These are phyloP conservation scores for Falco biarmicus DNA, from an alignment of 2,797 vertebrate genomes.

Conservation along the genomic window DNA sequence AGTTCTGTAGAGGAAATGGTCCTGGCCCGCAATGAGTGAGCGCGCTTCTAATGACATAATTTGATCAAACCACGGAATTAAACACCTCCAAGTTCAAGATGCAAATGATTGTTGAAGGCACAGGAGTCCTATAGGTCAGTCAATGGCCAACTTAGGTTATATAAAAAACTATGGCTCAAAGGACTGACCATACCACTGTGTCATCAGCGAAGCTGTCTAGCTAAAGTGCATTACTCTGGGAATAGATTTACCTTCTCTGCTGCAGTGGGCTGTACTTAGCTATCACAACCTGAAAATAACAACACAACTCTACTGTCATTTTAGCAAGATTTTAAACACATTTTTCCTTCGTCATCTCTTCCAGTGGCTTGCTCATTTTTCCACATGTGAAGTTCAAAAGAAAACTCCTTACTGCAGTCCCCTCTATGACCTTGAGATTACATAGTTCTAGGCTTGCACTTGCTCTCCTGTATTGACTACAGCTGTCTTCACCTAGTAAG, in stretches of 20 bases:
- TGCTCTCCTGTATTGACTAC: neutral
- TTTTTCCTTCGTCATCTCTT: neutral
- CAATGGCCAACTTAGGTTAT: neutral
- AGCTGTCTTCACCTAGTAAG: neutral
- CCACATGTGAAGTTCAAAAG: neutral
- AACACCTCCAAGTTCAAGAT: neutral
- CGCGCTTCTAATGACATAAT: fast-evolving
- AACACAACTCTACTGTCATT: neutral
- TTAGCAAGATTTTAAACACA: neutral
- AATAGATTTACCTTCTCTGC: neutral
- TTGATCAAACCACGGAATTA: neutral
- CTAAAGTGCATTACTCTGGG: neutral
- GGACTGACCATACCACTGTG: neutral
- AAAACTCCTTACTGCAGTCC: neutral
- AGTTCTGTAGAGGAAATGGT: neutral
- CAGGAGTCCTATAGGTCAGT: too few species aligned
- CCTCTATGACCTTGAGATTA: fast-evolving
- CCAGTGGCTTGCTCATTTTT: neutral
- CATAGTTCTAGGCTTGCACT: fast-evolving
- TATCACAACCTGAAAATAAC: neutral
- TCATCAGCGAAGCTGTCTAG: neutral
- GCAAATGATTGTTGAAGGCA: neutral
- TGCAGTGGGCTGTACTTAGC: neutral
- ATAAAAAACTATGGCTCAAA: fast-evolving
- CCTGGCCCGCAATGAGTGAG: neutral